A percentile compares a stretch with the other conserved stretches of the same genome.
phyloP scores from a whole-genome alignment of 2,113 vertebrate genomes.

The Climacteris rufus region DNA sequence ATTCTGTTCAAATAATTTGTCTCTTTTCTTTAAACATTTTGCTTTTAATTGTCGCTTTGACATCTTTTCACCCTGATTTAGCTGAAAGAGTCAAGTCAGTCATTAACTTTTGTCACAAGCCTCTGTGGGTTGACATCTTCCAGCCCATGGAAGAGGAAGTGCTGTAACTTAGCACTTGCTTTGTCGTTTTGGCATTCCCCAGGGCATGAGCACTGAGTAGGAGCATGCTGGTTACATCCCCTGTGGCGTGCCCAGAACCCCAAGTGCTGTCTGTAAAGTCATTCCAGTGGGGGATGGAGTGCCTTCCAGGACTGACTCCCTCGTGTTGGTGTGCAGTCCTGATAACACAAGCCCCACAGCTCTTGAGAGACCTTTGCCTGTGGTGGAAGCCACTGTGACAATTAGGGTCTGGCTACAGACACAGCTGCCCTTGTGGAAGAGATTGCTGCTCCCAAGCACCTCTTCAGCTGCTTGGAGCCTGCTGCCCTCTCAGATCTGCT shows the following conservation, averaged over 20 bases:
- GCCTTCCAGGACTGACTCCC: neutral
- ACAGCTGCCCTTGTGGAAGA: neutral
- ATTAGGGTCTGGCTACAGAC: neutral
- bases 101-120: neutral
- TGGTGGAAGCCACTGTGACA: neutral
- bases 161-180: neutral
- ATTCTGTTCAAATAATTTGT: neutral
- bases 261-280: accelerated
- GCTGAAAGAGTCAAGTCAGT: neutral
- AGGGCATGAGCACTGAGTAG: neutral
- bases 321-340: accelerated
- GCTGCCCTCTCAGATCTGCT: neutral
- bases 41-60: neutral
- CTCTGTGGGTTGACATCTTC: neutral
- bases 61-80: neutral
- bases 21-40: neutral
- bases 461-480: neutral
- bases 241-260: neutral
- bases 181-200: neutral
- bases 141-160: neutral
- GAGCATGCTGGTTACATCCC: accelerated
- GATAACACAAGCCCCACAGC: neutral
- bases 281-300: neutral
- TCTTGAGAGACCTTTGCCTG: neutral
- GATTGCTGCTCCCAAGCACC: neutral